These are phyloP conservation scores for Trissonchulus latispiculum DNA, from an alignment of 2,888 invertebrate species.

Conservation along the genomic window DNA sequence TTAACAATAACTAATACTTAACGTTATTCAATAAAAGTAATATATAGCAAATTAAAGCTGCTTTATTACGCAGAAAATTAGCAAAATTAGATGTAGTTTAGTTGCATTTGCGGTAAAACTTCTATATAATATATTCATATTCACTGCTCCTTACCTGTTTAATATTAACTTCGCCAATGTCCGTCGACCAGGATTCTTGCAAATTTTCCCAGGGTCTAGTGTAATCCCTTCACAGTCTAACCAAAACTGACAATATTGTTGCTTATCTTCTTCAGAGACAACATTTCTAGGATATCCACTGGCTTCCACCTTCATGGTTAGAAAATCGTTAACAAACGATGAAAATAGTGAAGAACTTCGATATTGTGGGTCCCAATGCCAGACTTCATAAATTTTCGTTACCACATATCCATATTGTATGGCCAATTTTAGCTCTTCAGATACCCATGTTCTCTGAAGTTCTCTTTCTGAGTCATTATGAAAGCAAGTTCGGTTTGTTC, in stretches of 20 bases:
- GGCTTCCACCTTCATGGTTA: neutral
- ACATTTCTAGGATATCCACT: neutral
- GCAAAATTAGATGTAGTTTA: no score
- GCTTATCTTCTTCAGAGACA: neutral
- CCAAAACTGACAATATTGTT: neutral
- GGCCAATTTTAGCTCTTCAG: neutral
- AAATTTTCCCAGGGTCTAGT: neutral
- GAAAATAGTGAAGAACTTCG: neutral
- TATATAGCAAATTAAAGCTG: no score
- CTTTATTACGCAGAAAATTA: no score
- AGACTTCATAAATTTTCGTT: conserved; percentile 2
- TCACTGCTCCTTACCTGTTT: neutral
- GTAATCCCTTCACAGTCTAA: neutral
- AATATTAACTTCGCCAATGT: neutral
- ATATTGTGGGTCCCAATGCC: neutral
- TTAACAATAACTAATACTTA: no score
- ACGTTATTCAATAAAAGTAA: no score
- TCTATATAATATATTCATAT: no score
- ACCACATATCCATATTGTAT: neutral
- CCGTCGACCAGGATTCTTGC: neutral
- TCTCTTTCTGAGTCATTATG: neutral
- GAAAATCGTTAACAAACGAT: neutral
- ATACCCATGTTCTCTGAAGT: neutral
- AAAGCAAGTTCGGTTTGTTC: neutral
- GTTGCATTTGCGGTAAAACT: no score